Base-by-base conservation (phyloP, 1,140 invertebrate genomes). In the Drosophila mojavensis region DNA sequence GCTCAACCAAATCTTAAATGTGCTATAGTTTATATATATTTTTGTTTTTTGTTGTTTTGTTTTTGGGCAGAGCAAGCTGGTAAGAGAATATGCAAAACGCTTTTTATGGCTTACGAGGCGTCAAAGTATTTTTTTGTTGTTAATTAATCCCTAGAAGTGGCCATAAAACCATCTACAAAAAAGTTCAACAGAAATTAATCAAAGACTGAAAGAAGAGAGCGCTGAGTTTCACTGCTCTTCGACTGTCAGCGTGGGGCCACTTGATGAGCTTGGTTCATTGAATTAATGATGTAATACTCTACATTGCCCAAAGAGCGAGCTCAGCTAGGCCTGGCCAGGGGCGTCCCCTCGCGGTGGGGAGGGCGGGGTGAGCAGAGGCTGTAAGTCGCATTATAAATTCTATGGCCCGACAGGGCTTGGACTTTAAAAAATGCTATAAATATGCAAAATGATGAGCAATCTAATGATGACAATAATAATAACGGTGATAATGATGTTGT, bases 261-360 rank as follows among this genome's bases (percentile, higher is more conserved):
- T 72, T 72, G 67, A 75, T 71, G 67, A 64, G 61, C 71, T 71
- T 64, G 67, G 68, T 65, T 64, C 53, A 71, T 75, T 75, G 73
- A 75, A 75, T 71, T 71, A 75, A 75, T 75, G 68, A 71, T 75
- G 73, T 65, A 71, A 71, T 65, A 41, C 58, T 43, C 58, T 43
- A 48, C 65, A 58, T 58, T 50, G 24, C 10, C 20, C 11, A 53
- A 28, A 56, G 3, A 20, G 5, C 43, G 43, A 45, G 43, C 5
- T n/a, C 10, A 15, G 5, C 13, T 24, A 24, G 20, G 20, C 20
- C 5, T 3, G 0, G 39, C 1, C 13, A 15, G 5, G 20, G 47
- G 6, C 5, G 7, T 9, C 33, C 20, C 20, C 33, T 36, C 11
- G 36, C 13, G 48, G 48, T 13, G 15, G 9, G 6, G 43, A 6